Evolutionary conservation across 2,797 vertebrate genomes (phyloP).

Genomic region (Pempheris klunzingeri): DNA sequence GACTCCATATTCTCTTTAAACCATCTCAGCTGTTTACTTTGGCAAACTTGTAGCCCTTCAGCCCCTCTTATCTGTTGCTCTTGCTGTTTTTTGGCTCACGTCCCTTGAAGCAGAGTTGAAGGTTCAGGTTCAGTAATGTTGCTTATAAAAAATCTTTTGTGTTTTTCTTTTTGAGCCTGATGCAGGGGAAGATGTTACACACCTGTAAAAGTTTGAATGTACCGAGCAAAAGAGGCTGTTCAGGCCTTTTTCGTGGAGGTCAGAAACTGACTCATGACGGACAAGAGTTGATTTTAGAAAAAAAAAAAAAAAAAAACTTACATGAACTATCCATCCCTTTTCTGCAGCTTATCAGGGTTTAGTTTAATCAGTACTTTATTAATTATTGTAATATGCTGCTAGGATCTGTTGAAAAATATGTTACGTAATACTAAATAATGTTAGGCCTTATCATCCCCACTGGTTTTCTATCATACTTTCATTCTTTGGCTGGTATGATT

Average conservation of each 20-base stretch:
- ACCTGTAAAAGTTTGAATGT: background rate
- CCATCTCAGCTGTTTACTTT: too few species aligned
- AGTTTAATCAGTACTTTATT: slow-evolving; percentile 1
- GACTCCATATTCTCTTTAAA: too few species aligned
- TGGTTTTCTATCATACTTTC: background rate
- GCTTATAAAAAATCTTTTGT: too few species aligned
- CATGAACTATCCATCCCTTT: background rate
- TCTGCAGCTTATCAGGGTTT: background rate
- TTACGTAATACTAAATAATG: background rate
- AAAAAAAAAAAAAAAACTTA: background rate
- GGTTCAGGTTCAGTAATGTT: background rate
- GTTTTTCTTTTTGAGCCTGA: background rate
- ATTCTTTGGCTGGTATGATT: background rate
- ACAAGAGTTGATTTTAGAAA: background rate
- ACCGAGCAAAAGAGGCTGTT: too few species aligned
- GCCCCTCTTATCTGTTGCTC: background rate
- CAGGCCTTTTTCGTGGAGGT: too few species aligned
- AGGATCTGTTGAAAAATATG: background rate
- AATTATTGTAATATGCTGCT: background rate
- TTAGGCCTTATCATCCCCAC: background rate
- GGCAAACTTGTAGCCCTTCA: too few species aligned
- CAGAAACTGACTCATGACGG: background rate
- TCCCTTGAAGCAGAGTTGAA: background rate
- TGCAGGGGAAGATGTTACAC: background rate
- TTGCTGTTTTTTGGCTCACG: background rate